Evolutionary conservation across 2,888 invertebrate genomes (phyloP).

Genomic region (Seladonia tumulorum): DNA sequence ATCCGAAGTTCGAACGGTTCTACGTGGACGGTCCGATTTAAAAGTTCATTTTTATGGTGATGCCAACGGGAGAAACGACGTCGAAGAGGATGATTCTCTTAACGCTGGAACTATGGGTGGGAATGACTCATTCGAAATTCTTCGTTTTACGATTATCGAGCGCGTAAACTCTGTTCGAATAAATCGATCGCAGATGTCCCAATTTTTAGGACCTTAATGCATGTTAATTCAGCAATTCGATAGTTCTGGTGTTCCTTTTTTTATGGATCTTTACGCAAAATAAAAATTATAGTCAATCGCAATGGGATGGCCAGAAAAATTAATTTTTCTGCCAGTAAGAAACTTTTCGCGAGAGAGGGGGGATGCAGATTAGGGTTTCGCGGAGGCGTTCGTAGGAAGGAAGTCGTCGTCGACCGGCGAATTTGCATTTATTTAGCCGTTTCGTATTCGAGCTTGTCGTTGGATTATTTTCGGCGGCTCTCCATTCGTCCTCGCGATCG

Average conservation of each 20-base stretch:
- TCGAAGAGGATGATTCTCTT: too few relatives aligned
- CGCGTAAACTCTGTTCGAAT: neutral
- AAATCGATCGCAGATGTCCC: neutral
- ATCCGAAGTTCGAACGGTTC: neutral
- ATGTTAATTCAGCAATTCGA: too few relatives aligned
- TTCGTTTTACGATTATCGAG: neutral
- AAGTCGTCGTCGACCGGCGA: conserved; percentile 11
- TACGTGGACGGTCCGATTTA: neutral
- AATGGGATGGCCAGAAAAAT: neutral
- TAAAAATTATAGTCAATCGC: too few relatives aligned
- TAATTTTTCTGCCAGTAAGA: neutral
- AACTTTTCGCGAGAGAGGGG: neutral
- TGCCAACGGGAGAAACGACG: too few relatives aligned
- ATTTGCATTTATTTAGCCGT: conserved; percentile 28
- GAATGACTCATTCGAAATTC: neutral
- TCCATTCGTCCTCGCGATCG: neutral
- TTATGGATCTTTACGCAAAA: too few relatives aligned
- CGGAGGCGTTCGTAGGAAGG: conserved; percentile 31
- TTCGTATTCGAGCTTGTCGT: neutral
- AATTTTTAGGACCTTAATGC: neutral
- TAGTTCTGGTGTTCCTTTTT: too few relatives aligned
- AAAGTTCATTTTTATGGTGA: neutral
- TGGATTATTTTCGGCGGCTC: conserved; percentile 12
- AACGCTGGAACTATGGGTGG: neutral
- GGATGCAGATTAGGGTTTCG: neutral